These are phyloP conservation scores for Nasua narica DNA, from an alignment of 2,797 vertebrate genomes.

Conservation along the genomic window DNA sequence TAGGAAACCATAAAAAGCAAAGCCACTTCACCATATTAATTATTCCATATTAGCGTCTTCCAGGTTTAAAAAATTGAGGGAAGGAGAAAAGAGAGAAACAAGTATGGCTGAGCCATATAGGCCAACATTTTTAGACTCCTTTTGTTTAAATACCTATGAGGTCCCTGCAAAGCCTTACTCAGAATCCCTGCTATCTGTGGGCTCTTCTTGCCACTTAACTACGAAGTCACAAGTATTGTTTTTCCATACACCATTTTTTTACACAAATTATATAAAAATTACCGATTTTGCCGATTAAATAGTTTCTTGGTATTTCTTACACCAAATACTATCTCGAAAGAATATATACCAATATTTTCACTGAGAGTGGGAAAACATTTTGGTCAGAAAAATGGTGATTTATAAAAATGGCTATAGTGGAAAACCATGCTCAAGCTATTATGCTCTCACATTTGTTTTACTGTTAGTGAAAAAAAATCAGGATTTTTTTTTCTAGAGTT, in stretches of 20 bases:
- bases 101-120: neutral
- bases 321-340: neutral
- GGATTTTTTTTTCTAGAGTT: neutral
- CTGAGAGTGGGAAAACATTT: neutral
- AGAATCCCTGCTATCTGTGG: neutral
- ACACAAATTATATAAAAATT: neutral
- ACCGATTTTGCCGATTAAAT: neutral
- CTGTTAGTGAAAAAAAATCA: neutral
- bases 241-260: neutral
- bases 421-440: neutral
- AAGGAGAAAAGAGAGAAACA: neutral
- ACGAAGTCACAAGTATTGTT: neutral
- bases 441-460: neutral
- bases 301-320: neutral
- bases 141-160: neutral
- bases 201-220: neutral
- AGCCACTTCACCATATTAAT: conserved; percentile 58
- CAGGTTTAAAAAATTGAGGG: conserved; percentile 40
- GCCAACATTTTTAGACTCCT: neutral
- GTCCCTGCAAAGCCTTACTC: neutral
- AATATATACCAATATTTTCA: neutral
- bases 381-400: neutral
- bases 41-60: conserved; percentile 61
- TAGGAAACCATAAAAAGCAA: conserved; percentile 72
- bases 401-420: neutral